Evolutionary conservation across 64 coral and sea anemone species (phyloP), one percentile per base, ranked within the genome.

Genomic region (Acropora yongei): DNA sequence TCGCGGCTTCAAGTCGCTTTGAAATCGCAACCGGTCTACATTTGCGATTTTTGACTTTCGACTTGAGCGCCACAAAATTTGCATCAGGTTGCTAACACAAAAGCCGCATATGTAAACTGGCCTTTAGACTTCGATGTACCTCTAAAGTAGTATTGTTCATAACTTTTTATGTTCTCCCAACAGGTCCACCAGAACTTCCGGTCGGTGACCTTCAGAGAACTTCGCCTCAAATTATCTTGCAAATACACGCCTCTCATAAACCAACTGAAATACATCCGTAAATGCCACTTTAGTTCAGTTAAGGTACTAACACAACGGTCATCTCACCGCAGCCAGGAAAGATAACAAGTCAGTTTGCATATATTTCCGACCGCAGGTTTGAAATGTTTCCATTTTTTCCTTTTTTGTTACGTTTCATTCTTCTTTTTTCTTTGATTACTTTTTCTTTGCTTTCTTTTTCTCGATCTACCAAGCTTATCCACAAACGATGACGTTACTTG

Each of bases 361-460:
- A 82, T 53, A 80, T 63, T 82, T 82, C 51, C 51, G 30, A 30
- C 30, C 30, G 30, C 74, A 76, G 74, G 74, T 76, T 42, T 76
- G 74, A 55, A 5, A 55, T 5, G 51, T 30, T 30, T 30, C 30
- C 30, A 30, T 30, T 30, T 30, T 30, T 30, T 30, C 30, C 30
- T 30, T 30, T 30, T 30, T 30, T 30, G 30, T 30, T 30, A 30
- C 30, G 30, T 30, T 30, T 30, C 30, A 30, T 30, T 30, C 30
- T 30, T 30, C 30, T 30, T 30, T 30, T 30, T 30, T 30, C 30
- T 0, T 30, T 30, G 0, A 30, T 30, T 30, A 30, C 30, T 30
- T 30, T 30, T 30, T 30, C 30, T 30, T 30, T 30, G 30, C 30
- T 30, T 30, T 30, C 30, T 30, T 30, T 30, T 30, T 30, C 30